Percentiles rank a stretch among this genome's conserved stretches.
Conservation (phyloP, 2,113 vertebrate species). For the Bufo bufo region DNA sequence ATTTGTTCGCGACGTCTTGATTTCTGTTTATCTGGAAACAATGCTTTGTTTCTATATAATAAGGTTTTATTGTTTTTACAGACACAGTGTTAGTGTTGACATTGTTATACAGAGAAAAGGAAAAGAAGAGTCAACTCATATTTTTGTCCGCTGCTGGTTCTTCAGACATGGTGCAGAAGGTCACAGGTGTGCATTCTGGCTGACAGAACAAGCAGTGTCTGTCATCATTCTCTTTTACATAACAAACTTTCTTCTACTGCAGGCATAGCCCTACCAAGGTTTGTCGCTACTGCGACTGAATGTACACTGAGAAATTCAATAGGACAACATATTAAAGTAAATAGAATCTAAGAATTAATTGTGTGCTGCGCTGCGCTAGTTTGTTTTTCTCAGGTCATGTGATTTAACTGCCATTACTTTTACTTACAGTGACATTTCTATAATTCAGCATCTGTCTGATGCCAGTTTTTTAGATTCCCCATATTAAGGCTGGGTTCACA, state of each 20-base stretch:
- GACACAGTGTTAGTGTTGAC: slow-evolving; percentile 58
- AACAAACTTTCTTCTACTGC: slow-evolving; percentile 44
- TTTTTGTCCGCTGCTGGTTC: slow-evolving; percentile 37
- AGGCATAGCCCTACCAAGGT: not conserved
- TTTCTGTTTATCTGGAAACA: slow-evolving; percentile 53
- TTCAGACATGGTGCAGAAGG: slow-evolving; percentile 43
- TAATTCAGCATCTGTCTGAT: not conserved
- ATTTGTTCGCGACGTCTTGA: not conserved
- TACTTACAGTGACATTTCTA: not conserved
- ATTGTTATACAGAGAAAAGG: slow-evolving; percentile 44
- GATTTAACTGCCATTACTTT: not conserved
- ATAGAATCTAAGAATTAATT: not conserved
- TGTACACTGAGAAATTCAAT: slow-evolving; percentile 3
- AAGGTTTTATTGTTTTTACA: slow-evolving; percentile 56
- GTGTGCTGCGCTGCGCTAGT: not conserved
- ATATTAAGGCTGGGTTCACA: not conserved
- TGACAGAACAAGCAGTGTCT: slow-evolving; percentile 56
- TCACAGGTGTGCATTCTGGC: slow-evolving; percentile 53
- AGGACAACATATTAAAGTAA: not conserved
- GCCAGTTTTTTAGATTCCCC: not conserved
- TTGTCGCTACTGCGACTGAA: not conserved
- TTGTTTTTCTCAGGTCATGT: slow-evolving; percentile 31
- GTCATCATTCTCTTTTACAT: slow-evolving; percentile 54
- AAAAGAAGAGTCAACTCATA: slow-evolving; percentile 51
- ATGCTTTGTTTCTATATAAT: slow-evolving; percentile 44